phyloP scores from a whole-genome alignment of 2,888 invertebrate species.

The Lasioglossum vierecki region DNA sequence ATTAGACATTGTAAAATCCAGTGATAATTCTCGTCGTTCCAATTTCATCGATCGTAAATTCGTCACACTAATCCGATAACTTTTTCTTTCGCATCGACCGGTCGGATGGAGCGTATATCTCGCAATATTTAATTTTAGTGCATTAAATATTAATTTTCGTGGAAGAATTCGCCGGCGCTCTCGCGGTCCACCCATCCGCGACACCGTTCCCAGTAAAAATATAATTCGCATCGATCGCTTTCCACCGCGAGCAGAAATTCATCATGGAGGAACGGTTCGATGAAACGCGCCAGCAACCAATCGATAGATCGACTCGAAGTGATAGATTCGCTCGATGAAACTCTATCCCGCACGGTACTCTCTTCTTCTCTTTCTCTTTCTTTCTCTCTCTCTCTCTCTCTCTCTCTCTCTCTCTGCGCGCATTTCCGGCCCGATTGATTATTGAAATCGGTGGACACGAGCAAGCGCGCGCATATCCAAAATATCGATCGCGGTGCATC shows the following conservation, averaged over 20 bases:
- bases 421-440: conserved; percentile 27
- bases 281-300: background rate
- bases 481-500: conserved; percentile 22
- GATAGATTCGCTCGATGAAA: conserved; percentile 17
- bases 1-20: background rate
- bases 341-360: background rate
- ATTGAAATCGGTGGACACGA: conserved; percentile 13
- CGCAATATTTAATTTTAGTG: background rate
- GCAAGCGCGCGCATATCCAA: background rate
- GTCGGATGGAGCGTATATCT: background rate
- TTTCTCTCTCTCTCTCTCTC: background rate
- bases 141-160: conserved; percentile 13
- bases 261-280: background rate
- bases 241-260: conserved; percentile 6
- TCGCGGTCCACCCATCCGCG: conserved; percentile 32
- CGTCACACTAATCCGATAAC: background rate
- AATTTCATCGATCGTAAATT: background rate
- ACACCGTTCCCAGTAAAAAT: conserved; percentile 28
- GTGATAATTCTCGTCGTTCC: background rate
- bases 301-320: conserved; percentile 19
- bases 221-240: conserved; percentile 46
- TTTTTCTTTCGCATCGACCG: background rate
- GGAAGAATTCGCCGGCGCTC: conserved; percentile 24
- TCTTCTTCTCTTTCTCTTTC: background rate
- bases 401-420: background rate